Percentiles rank a stretch among this genome's conserved stretches.
phyloP scores from a whole-genome alignment of 2,888 invertebrate genomes.

The Lepidonotus clava region DNA sequence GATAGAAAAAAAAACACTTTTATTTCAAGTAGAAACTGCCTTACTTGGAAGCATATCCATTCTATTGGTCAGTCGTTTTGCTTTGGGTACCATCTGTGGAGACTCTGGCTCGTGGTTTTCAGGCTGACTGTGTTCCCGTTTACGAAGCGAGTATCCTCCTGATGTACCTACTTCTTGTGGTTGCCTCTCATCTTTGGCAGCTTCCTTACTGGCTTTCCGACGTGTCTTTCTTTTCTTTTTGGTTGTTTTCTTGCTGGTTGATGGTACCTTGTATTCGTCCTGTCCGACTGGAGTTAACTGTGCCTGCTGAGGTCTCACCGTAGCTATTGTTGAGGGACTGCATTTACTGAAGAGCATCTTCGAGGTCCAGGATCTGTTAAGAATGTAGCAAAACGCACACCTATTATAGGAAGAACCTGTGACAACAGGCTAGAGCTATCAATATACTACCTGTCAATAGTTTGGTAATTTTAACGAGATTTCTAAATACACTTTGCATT shows the following conservation, averaged over 20 bases:
- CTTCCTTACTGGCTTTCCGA: not conserved
- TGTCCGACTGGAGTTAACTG: not conserved
- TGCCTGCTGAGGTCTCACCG: not conserved
- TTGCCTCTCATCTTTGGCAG: not conserved
- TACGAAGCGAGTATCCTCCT: not conserved
- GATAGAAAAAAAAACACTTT: no score
- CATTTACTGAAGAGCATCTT: slow-evolving; percentile 4
- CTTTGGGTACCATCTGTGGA: no score
- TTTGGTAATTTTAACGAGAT: no score
- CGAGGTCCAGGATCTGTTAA: slow-evolving; percentile 9
- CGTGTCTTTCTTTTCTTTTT: not conserved
- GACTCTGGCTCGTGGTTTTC: not conserved
- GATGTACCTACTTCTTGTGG: not conserved
- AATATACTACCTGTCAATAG: no score
- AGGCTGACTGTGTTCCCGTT: not conserved
- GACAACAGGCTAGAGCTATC: no score
- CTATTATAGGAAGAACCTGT: no score
- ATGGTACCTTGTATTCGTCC: no score
- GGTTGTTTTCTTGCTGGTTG: not conserved
- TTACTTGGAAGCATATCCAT: no score
- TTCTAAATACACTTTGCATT: no score
- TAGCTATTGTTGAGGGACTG: not conserved
- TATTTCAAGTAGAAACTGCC: no score
- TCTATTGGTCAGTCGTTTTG: no score
- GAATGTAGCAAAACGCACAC: not conserved